phyloP scores from a whole-genome alignment of 2,113 vertebrate genomes.

The Pandion haliaetus region DNA sequence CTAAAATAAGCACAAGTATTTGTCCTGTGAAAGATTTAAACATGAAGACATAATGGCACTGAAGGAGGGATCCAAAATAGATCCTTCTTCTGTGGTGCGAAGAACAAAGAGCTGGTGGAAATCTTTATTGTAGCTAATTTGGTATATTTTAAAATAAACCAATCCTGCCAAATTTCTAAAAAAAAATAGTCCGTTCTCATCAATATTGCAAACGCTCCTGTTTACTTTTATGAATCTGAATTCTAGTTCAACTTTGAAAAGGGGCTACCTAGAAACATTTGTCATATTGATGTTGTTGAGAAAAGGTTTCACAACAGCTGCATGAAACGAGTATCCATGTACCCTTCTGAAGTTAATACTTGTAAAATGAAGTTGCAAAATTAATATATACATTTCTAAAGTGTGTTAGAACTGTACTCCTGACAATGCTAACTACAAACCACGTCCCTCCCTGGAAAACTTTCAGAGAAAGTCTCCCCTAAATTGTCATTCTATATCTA shows the following conservation, averaged over 20 bases:
- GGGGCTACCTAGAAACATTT: constrained; percentile 23
- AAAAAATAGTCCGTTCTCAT: neutral
- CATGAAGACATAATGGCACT: neutral
- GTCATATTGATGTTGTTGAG: neutral
- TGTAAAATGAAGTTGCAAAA: neutral
- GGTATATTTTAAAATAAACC: constrained; percentile 59
- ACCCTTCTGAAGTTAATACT: neutral
- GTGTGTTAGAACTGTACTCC: neutral
- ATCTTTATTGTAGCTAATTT: constrained; percentile 51
- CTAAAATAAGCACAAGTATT: constrained; percentile 56
- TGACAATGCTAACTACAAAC: neutral
- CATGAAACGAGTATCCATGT: neutral
- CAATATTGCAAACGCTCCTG: neutral
- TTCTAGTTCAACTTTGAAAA: constrained; percentile 26
- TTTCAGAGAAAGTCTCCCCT: neutral
- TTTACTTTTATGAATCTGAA: neutral
- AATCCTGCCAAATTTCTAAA: neutral
- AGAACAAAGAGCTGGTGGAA: constrained; percentile 56
- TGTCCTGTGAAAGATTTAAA: constrained; percentile 40
- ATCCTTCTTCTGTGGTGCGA: constrained; percentile 17
- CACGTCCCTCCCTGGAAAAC: neutral
- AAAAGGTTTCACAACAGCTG: constrained; percentile 11
- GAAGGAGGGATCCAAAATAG: constrained; percentile 44
- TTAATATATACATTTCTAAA: neutral
- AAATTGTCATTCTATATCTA: neutral